A percentile compares a stretch with the other conserved stretches of the same genome.
phyloP scores from a whole-genome alignment of 1,140 invertebrate species.

The Lucilia cuprina region DNA sequence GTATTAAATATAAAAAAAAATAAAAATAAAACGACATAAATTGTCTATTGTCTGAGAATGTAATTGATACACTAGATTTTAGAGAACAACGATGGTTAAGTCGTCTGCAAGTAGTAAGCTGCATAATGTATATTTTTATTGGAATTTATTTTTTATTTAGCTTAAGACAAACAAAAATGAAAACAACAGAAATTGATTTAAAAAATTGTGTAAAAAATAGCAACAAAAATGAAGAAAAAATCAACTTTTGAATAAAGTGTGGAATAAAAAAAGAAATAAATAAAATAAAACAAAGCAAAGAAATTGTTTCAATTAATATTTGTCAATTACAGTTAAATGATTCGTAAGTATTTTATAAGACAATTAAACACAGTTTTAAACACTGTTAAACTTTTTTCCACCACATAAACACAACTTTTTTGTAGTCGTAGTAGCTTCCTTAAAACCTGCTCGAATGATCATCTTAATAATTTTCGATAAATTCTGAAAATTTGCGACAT shows the following conservation, averaged over 20 bases:
- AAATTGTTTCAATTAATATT: neutral
- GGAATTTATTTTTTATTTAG: conserved; percentile 18
- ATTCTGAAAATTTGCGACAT: too few species aligned
- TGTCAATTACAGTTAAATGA: neutral
- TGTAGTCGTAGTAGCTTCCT: too few species aligned
- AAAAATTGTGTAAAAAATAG: neutral
- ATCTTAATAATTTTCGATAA: too few species aligned
- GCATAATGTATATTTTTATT: conserved; percentile 23
- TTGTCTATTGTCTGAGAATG: too few species aligned
- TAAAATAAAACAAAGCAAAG: neutral
- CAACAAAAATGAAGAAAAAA: neutral
- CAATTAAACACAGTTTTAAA: too few species aligned
- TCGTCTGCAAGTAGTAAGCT: conserved; percentile 14
- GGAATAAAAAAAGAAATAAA: neutral
- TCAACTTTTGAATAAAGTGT: neutral
- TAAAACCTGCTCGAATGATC: too few species aligned
- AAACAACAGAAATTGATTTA: neutral
- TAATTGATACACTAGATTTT: neutral
- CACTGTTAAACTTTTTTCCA: too few species aligned
- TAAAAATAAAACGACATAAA: too few species aligned
- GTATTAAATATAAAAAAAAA: too few species aligned
- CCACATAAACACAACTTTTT: too few species aligned
- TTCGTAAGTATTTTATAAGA: neutral
- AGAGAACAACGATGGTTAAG: neutral
- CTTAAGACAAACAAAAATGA: conserved; percentile 7